Evolutionary conservation across 2,113 vertebrate genomes (phyloP).

Genomic region (Oceanites oceanicus): DNA sequence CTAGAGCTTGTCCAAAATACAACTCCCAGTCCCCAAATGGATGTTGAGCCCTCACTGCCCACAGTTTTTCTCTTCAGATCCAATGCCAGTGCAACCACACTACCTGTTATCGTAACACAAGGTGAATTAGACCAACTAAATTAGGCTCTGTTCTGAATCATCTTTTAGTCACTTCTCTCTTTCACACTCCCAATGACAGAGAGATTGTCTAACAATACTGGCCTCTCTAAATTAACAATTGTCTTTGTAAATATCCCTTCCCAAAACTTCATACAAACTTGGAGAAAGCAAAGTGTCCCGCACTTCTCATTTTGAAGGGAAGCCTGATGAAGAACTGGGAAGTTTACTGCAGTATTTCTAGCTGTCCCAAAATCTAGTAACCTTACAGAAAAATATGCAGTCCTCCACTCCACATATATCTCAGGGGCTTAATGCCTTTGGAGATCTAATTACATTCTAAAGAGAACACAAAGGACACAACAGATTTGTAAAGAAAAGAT

Average conservation of each 20-base stretch:
- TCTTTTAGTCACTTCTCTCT: not conserved
- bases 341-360: not conserved
- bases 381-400: not conserved
- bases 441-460: not conserved
- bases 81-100: not conserved
- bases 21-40: not conserved
- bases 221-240: not conserved
- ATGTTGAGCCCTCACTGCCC: not conserved
- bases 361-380: not conserved
- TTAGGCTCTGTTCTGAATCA: not conserved
- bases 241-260: not conserved
- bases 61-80: not conserved
- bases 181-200: not conserved
- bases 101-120: not conserved
- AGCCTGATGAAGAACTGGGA: not conserved
- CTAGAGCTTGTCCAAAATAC: not conserved
- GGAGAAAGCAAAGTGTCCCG: not conserved
- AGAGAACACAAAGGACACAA: not conserved
- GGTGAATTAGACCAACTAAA: not conserved
- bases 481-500: not conserved
- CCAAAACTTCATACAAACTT: not conserved
- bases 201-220: rapidly evolving
- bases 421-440: not conserved
- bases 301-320: not conserved
- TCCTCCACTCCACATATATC: not conserved